A percentile compares a stretch with the other conserved stretches of the same genome.
These are phyloP conservation scores for Limonius californicus DNA, from an alignment of 1,140 invertebrate genomes.

Conservation along the genomic window DNA sequence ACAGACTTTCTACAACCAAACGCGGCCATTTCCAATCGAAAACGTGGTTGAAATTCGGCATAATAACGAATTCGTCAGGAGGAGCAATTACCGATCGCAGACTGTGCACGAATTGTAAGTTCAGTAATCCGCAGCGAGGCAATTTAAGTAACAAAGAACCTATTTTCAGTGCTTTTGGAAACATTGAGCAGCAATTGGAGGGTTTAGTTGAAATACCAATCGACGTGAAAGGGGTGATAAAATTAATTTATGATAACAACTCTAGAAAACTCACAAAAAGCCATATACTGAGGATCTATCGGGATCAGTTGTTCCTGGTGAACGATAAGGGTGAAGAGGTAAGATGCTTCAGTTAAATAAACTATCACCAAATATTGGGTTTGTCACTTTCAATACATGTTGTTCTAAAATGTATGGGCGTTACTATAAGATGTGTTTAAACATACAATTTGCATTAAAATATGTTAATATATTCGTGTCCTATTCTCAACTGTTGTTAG, in stretches of 20 bases:
- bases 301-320: not conserved
- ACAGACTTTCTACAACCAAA: not conserved
- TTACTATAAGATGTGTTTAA: too few relatives aligned
- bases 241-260: not conserved
- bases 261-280: not conserved
- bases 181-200: not conserved
- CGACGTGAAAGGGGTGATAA: not conserved
- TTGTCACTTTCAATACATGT: too few relatives aligned
- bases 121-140: too few relatives aligned
- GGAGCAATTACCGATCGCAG: not conserved
- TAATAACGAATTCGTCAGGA: not conserved
- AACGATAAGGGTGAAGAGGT: slow-evolving; percentile 2
- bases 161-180: not conserved
- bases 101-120: slow-evolving; percentile 9
- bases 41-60: not conserved
- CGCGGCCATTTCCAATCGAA: not conserved
- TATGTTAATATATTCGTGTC: too few relatives aligned
- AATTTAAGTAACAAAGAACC: too few relatives aligned
- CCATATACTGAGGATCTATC: not conserved
- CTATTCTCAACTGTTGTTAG: too few relatives aligned
- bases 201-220: not conserved
- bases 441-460: too few relatives aligned
- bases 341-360: too few relatives aligned
- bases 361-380: too few relatives aligned
- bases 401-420: too few relatives aligned